These are phyloP conservation scores for Cyclophora albipunctata DNA, from an alignment of 2,888 invertebrate species.

Conservation along the genomic window DNA sequence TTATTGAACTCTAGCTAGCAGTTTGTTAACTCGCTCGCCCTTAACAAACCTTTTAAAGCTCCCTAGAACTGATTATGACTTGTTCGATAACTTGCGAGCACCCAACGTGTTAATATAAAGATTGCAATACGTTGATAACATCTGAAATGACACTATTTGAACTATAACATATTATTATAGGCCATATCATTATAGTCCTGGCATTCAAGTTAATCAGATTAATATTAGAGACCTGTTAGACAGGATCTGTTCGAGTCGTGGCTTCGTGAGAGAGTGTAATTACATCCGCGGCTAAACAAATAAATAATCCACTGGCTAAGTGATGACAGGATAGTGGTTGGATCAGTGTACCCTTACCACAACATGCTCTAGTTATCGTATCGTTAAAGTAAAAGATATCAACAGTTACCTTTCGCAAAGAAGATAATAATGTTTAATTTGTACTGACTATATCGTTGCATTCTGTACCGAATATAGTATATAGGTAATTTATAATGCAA, in stretches of 20 bases:
- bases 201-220: constrained; percentile 59
- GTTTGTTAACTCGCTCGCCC: too few relatives aligned
- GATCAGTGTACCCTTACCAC: constrained; percentile 1
- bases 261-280: constrained; percentile 51
- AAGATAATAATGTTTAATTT: background rate
- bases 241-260: constrained; percentile 34
- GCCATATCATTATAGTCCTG: background rate
- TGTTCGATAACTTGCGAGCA: too few relatives aligned
- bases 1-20: too few relatives aligned
- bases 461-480: background rate
- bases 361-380: background rate
- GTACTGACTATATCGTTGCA: too few relatives aligned
- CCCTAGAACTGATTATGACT: too few relatives aligned
- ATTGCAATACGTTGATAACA: too few relatives aligned
- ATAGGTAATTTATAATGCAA: background rate
- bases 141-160: too few relatives aligned
- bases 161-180: too few relatives aligned
- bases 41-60: too few relatives aligned
- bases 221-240: constrained; percentile 53
- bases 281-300: constrained; percentile 55
- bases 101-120: too few relatives aligned
- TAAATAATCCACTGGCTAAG: constrained; percentile 49
- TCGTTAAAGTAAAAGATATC: constrained; percentile 13
- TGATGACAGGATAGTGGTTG: constrained; percentile 46
- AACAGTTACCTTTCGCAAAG: constrained; percentile 15